These are phyloP conservation scores for Capromys pilorides DNA, from an alignment of 2,797 vertebrate species.

Conservation along the genomic window DNA sequence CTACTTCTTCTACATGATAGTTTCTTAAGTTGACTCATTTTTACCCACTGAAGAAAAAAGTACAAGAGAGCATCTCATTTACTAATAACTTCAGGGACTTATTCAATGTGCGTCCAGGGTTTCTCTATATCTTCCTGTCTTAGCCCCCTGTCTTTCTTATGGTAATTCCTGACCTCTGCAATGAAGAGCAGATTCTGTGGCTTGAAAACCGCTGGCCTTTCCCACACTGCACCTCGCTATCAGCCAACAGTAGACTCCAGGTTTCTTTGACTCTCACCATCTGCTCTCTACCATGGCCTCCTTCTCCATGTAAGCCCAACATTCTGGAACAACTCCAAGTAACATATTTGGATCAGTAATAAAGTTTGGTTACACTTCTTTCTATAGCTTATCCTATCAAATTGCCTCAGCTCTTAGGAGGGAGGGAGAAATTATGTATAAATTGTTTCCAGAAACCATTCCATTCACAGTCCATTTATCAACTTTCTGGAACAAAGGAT, in stretches of 20 bases:
- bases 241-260: background rate
- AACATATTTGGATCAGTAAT: constrained; percentile 27
- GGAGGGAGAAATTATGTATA: constrained; percentile 25
- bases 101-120: background rate
- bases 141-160: background rate
- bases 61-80: background rate
- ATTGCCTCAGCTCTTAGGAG: constrained; percentile 44
- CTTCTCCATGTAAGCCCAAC: constrained; percentile 6
- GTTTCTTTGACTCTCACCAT: background rate
- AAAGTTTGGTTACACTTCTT: constrained; percentile 59
- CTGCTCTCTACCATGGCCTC: background rate
- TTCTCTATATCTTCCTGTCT: background rate
- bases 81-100: background rate
- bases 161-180: background rate
- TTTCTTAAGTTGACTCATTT: constrained; percentile 45
- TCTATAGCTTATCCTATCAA: constrained; percentile 56
- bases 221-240: background rate
- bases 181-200: background rate
- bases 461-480: constrained; percentile 66
- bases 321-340: constrained; percentile 39
- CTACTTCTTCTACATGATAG: background rate
- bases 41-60: constrained; percentile 13
- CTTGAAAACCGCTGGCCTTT: background rate
- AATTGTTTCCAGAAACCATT: constrained; percentile 74
- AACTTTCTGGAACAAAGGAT: constrained; percentile 61